phyloP scores from a whole-genome alignment of 2,888 invertebrate genomes.

The Drosophila paranaensis region DNA sequence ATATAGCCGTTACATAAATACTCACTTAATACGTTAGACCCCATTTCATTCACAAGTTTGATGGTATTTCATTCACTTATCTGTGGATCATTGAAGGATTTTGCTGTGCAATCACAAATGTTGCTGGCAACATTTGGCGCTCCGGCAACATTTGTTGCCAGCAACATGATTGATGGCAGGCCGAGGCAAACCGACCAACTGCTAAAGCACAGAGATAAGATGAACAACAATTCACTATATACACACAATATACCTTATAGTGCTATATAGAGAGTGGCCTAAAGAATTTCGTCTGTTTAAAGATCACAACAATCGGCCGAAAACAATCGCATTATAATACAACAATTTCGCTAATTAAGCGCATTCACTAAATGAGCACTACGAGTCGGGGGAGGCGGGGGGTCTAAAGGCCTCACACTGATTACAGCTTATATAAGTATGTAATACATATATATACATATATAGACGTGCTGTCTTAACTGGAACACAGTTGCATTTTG shows the following conservation, averaged over 20 bases:
- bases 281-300: constrained; percentile 7
- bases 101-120: constrained; percentile 10
- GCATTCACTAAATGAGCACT: constrained; percentile 43
- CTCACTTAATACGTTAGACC: background rate
- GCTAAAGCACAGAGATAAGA: constrained; percentile 33
- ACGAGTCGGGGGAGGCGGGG: constrained; percentile 2
- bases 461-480: constrained; percentile 55
- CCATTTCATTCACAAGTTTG: background rate
- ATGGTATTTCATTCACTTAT: background rate
- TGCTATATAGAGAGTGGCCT: background rate
- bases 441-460: constrained; percentile 5
- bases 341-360: constrained; percentile 66
- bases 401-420: constrained; percentile 35
- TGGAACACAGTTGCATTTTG: constrained; percentile 43
- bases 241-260: background rate
- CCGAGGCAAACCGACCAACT: constrained; percentile 36
- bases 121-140: constrained; percentile 12
- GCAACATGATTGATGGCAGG: constrained; percentile 47
- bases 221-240: background rate
- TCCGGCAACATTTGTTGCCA: constrained; percentile 26
- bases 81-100: constrained; percentile 20
- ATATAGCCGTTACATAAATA: background rate
- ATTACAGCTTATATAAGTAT: constrained; percentile 1
- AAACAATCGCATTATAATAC: constrained; percentile 42
- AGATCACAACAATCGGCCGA: constrained; percentile 10